These are phyloP conservation scores for Vollenhovia emeryi DNA, from an alignment of 1,140 invertebrate genomes.

Conservation along the genomic window DNA sequence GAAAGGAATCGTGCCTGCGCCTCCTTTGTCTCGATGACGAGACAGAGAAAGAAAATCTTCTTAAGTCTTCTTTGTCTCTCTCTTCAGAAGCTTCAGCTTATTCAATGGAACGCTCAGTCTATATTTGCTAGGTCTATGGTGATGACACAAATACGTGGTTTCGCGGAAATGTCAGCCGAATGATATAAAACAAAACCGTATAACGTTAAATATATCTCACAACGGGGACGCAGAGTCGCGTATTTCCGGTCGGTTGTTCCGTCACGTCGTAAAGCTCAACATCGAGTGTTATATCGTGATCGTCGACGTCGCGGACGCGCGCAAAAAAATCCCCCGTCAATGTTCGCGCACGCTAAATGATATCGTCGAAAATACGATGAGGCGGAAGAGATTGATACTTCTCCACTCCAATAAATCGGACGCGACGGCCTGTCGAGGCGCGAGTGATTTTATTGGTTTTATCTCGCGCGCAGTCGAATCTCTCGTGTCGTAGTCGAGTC, in stretches of 20 bases:
- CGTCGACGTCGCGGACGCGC: neutral
- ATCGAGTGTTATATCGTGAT: constrained; percentile 12
- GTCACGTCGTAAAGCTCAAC: constrained; percentile 24
- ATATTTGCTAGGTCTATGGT: too few relatives aligned
- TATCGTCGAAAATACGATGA: constrained; percentile 41
- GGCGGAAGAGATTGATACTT: constrained; percentile 49
- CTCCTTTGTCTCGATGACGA: too few relatives aligned
- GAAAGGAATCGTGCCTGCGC: too few relatives aligned
- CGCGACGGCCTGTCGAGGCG: neutral
- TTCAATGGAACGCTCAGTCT: too few relatives aligned
- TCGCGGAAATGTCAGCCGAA: neutral
- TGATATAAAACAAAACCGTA: neutral
- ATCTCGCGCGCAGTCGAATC: constrained; percentile 36
- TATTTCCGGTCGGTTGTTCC: constrained; percentile 23
- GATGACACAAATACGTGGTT: neutral
- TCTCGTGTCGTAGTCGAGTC: constrained; percentile 14
- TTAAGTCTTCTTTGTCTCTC: too few relatives aligned
- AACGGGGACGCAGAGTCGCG: neutral
- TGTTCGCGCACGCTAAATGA: constrained; percentile 33
- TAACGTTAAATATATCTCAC: constrained; percentile 21
- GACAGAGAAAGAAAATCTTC: too few relatives aligned
- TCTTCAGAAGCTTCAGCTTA: too few relatives aligned
- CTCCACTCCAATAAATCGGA: constrained; percentile 31
- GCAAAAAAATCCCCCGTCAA: constrained; percentile 30
- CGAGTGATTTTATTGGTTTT: constrained; percentile 40